Conservation (phyloP, 1,140 invertebrate species). For the Stegodyphus mimosarum region DNA sequence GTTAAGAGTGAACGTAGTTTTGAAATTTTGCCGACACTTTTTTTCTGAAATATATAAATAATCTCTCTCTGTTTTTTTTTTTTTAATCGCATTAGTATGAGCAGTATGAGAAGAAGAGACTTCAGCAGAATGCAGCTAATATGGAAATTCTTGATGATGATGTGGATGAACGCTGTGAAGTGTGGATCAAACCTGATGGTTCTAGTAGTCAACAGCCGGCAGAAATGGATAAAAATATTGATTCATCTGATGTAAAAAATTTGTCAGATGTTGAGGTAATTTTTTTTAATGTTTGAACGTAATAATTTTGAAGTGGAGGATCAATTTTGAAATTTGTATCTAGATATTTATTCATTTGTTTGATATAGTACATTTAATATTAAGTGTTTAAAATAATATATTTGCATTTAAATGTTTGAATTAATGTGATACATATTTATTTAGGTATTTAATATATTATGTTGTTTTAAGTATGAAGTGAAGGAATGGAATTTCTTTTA, state of each 20-base stretch:
- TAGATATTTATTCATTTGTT: no score
- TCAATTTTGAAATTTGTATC: no score
- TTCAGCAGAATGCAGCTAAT: conserved; percentile 71
- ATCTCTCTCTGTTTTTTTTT: background rate
- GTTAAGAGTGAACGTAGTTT: no score
- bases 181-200: conserved; percentile 84
- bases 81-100: conserved; percentile 75
- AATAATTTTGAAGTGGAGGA: no score
- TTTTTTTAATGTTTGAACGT: background rate
- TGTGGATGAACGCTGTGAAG: conserved; percentile 74
- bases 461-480: no score
- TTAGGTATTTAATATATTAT: no score
- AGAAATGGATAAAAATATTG: conserved; percentile 67
- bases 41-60: background rate
- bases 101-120: conserved; percentile 79
- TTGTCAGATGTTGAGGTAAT: conserved; percentile 76
- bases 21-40: no score
- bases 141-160: conserved; percentile 69
- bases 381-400: no score
- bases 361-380: no score
- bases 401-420: no score
- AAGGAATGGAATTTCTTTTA: no score
- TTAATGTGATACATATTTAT: no score
- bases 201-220: conserved; percentile 63
- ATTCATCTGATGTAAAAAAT: conserved; percentile 76